Percentiles rank a stretch among this genome's conserved stretches.
Conservation (phyloP, 2,113 vertebrate species). For the Hippocampus zosterae region DNA sequence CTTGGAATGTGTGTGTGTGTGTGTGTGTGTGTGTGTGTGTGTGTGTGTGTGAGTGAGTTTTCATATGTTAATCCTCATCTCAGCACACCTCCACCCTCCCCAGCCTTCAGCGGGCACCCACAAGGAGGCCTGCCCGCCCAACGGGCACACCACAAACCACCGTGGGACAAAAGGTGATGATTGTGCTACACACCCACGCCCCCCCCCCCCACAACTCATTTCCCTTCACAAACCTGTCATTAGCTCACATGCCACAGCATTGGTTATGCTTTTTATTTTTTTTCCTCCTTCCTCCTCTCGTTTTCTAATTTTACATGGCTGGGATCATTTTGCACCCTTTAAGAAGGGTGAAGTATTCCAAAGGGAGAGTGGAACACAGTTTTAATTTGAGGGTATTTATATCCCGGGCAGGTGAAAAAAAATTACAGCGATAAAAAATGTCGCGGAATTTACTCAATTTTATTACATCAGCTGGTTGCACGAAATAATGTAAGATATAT, state of each 20-base stretch:
- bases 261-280: conserved; percentile 28
- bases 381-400: background rate
- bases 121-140: conserved; percentile 33
- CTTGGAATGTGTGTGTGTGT: conserved; percentile 45
- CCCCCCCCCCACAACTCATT: conserved; percentile 24
- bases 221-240: conserved; percentile 57
- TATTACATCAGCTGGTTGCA: too few relatives aligned
- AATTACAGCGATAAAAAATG: too few relatives aligned
- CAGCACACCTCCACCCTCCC: conserved; percentile 4
- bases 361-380: conserved; percentile 30
- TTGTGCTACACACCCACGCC: conserved; percentile 24
- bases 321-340: conserved; percentile 63
- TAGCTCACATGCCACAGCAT: conserved; percentile 56
- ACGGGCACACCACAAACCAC: conserved; percentile 29
- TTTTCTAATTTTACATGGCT: conserved; percentile 64
- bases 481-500: too few relatives aligned
- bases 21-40: conserved; percentile 1
- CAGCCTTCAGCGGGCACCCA: conserved; percentile 24
- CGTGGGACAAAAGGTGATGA: conserved; percentile 48
- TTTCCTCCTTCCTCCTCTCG: conserved; percentile 18
- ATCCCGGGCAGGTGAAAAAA: too few relatives aligned
- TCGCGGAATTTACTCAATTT: too few relatives aligned
- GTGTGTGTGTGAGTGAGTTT: background rate
- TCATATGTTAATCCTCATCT: conserved; percentile 7
- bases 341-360: conserved; percentile 44